Conservation (phyloP, 1,140 invertebrate genomes). For the Drosophila subobscura region DNA sequence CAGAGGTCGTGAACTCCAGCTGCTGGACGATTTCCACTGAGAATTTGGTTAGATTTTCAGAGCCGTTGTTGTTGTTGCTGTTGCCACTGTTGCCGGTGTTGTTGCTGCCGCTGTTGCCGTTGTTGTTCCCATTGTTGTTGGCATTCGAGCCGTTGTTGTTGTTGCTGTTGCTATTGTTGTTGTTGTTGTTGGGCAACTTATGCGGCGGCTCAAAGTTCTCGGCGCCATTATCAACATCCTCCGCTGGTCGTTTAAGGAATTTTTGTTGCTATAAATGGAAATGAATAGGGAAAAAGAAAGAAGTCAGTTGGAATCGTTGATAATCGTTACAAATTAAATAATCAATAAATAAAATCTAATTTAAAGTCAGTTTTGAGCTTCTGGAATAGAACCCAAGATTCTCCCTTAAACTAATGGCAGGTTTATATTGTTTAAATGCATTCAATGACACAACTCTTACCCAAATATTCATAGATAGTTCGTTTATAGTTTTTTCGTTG, state of each 20-base stretch:
- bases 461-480: slow-evolving; percentile 83
- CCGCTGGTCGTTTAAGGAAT: slow-evolving; percentile 89
- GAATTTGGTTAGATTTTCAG: slow-evolving; percentile 90
- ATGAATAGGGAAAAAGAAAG: background rate
- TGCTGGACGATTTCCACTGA: slow-evolving; percentile 96
- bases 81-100: slow-evolving; percentile 63
- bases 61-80: slow-evolving; percentile 64
- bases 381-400: too few relatives aligned
- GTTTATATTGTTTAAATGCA: too few relatives aligned
- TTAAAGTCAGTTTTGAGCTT: too few relatives aligned
- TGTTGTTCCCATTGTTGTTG: slow-evolving; percentile 78
- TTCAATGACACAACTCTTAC: slow-evolving; percentile 47
- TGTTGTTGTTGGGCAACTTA: slow-evolving; percentile 89
- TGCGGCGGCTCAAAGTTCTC: slow-evolving; percentile 89
- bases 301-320: background rate
- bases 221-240: slow-evolving; percentile 88
- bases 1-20: slow-evolving; percentile 92
- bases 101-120: slow-evolving; percentile 84
- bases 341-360: too few relatives aligned
- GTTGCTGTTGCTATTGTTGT: slow-evolving; percentile 78
- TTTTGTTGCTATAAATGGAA: slow-evolving; percentile 90
- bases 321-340: too few relatives aligned
- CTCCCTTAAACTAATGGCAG: too few relatives aligned
- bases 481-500: slow-evolving; percentile 47
- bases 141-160: slow-evolving; percentile 83